Evolutionary conservation across 2,888 invertebrate genomes (phyloP).

Genomic region (Thumatha senex): DNA sequence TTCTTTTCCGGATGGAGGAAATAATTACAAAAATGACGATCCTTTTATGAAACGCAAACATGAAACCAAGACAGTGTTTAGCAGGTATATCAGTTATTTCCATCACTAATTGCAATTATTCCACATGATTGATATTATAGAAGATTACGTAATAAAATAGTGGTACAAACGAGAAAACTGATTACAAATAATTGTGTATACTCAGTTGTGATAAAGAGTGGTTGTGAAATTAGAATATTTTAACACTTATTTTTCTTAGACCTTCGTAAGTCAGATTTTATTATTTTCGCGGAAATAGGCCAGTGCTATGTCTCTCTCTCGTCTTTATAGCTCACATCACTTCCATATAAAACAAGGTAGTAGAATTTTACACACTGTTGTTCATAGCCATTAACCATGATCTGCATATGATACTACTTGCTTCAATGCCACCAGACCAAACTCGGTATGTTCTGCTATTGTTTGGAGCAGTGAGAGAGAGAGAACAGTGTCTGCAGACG

Average conservation of each 20-base stretch:
- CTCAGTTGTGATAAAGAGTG: neutral
- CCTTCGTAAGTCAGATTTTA: too few relatives aligned
- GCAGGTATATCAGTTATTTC: conserved; percentile 62
- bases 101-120: conserved; percentile 17
- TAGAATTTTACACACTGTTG: too few relatives aligned
- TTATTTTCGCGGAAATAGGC: too few relatives aligned
- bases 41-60: conserved; percentile 76
- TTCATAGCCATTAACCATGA: too few relatives aligned
- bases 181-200: neutral
- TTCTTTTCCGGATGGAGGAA: conserved; percentile 60
- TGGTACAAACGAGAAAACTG: neutral
- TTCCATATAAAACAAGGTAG: too few relatives aligned
- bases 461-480: too few relatives aligned
- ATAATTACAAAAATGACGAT: conserved; percentile 75
- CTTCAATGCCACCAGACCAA: too few relatives aligned
- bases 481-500: too few relatives aligned
- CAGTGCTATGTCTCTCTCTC: too few relatives aligned
- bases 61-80: conserved; percentile 83
- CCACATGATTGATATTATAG: conserved; percentile 10
- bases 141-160: conserved; percentile 15
- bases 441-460: too few relatives aligned
- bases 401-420: too few relatives aligned
- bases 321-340: too few relatives aligned
- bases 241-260: neutral
- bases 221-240: neutral